Percentiles rank a stretch among this genome's conserved stretches.
These are phyloP conservation scores for Steinernema carpocapsae DNA, from an alignment of 2,888 invertebrate genomes.

Conservation along the genomic window DNA sequence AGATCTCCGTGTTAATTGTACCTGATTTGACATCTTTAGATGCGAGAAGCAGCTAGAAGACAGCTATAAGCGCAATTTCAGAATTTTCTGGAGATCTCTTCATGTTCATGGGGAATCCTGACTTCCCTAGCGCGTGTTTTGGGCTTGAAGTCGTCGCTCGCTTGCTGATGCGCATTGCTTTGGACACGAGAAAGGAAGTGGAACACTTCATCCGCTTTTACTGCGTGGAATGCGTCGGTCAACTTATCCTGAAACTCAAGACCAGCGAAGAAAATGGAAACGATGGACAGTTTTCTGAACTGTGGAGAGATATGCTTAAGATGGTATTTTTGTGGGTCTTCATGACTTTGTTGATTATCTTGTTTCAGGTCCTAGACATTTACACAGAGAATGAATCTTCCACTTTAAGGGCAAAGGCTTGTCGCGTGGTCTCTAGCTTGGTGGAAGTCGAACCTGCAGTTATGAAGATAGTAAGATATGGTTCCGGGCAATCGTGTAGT, in stretches of 20 bases:
- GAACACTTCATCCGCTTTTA: neutral
- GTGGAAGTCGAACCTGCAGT: neutral
- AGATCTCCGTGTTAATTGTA: neutral
- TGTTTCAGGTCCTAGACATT: neutral
- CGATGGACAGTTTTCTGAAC: neutral
- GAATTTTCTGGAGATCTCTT: too few species aligned
- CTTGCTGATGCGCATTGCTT: neutral
- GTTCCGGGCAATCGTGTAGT: neutral
- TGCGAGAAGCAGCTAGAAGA: slow-evolving; percentile 15
- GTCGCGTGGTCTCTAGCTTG: neutral
- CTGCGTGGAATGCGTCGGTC: neutral
- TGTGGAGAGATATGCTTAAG: neutral
- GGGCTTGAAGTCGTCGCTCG: neutral
- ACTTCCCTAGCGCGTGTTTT: slow-evolving; percentile 4
- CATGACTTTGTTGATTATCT: neutral
- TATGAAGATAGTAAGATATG: neutral
- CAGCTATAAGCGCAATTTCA: neutral
- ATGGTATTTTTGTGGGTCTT: neutral
- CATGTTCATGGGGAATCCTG: slow-evolving; percentile 15
- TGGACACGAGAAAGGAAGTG: neutral
- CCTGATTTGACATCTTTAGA: neutral
- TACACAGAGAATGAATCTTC: neutral
- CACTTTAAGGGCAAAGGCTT: neutral
- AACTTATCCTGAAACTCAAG: neutral
- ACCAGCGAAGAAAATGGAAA: neutral